Conservation (phyloP, 2,888 invertebrate genomes). For the Tenodera sinensis region DNA sequence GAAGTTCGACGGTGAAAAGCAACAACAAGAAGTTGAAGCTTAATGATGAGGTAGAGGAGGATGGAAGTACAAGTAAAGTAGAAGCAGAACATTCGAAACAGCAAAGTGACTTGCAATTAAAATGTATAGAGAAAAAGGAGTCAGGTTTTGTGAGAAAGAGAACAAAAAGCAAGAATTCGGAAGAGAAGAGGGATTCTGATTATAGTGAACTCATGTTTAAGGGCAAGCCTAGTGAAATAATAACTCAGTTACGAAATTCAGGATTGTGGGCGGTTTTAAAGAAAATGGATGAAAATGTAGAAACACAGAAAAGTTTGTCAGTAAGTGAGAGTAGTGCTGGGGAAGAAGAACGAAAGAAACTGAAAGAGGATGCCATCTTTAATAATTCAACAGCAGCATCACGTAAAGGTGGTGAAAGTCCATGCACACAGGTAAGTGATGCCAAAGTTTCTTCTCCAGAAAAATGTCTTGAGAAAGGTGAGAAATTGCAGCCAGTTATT, state of each 20-base stretch:
- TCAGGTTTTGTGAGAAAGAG: background rate
- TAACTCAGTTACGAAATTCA: background rate
- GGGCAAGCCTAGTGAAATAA: background rate
- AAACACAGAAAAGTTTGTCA: background rate
- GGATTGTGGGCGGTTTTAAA: background rate
- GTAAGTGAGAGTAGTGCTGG: background rate
- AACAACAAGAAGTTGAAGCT: background rate
- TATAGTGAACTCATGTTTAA: background rate
- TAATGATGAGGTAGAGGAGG: background rate
- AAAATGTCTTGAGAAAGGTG: no score
- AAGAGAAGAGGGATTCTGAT: no score
- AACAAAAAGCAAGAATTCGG: background rate
- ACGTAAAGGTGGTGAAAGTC: no score
- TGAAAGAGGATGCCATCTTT: no score
- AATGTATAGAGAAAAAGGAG: background rate
- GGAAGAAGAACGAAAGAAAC: background rate
- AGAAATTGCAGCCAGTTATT: no score
- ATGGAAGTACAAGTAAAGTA: no score
- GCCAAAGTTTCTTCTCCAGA: no score
- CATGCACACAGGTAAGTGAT: no score
- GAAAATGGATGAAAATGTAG: background rate
- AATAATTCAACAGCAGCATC: no score
- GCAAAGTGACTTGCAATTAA: background rate
- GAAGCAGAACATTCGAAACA: background rate
- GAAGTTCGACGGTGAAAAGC: background rate